phyloP scores from a whole-genome alignment of 2,888 invertebrate genomes.

The Chrysolina haemoptera region DNA sequence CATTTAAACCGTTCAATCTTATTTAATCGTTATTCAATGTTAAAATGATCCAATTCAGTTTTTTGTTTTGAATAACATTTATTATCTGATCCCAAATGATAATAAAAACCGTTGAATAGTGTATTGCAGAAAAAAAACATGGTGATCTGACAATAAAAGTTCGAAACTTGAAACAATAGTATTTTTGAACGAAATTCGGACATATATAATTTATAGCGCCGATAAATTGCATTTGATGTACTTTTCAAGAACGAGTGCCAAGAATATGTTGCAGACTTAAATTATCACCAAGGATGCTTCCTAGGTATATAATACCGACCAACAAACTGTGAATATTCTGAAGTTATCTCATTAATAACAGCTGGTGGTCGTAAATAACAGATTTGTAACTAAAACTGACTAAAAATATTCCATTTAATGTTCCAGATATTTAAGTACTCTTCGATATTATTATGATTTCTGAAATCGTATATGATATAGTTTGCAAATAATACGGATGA shows the following conservation, averaged over 20 bases:
- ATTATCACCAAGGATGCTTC: slow-evolving; percentile 18
- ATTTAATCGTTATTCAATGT: no score
- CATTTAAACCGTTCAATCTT: no score
- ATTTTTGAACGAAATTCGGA: not conserved
- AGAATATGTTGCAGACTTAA: slow-evolving; percentile 19
- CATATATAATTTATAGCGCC: not conserved
- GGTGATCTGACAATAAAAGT: no score
- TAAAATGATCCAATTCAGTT: no score
- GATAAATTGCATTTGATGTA: slow-evolving; percentile 11
- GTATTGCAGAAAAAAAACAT: no score
- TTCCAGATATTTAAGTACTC: not conserved
- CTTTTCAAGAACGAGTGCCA: slow-evolving; percentile 14
- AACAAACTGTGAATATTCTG: not conserved
- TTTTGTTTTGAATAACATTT: no score
- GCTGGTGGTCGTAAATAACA: slow-evolving; percentile 15
- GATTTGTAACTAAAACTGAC: not conserved
- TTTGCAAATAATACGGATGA: no score
- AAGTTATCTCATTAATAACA: not conserved
- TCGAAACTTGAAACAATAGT: no score
- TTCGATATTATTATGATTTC: not conserved
- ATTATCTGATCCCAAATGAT: no score
- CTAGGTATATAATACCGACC: slow-evolving; percentile 1
- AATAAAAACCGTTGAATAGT: no score
- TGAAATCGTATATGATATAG: not conserved
- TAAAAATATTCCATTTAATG: not conserved